These are phyloP conservation scores for Choloepus didactylus DNA, from an alignment of 2,797 vertebrate species.

Conservation along the genomic window DNA sequence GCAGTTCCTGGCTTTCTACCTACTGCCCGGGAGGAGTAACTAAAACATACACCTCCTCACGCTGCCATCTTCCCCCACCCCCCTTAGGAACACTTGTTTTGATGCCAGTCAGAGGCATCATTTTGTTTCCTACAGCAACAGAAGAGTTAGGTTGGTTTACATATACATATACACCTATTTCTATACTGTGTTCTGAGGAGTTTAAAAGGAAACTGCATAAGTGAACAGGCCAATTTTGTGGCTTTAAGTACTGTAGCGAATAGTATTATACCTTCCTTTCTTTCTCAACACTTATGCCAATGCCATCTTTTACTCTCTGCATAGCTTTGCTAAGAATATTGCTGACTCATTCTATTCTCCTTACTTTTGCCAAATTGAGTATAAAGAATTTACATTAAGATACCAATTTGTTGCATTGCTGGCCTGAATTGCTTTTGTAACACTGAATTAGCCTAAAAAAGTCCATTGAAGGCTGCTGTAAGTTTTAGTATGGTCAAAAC, in stretches of 20 bases:
- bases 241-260: not conserved
- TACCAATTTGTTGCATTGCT: conserved; percentile 47
- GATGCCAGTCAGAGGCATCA: not conserved
- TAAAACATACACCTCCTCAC: too few species aligned
- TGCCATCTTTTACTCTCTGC: conserved; percentile 33
- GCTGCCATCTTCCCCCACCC: too few species aligned
- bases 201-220: conserved; percentile 14
- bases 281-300: not conserved
- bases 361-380: conserved; percentile 21
- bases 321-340: conserved; percentile 67
- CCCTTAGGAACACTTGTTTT: not conserved
- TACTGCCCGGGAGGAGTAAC: too few species aligned
- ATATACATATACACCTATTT: not conserved
- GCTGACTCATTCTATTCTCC: conserved; percentile 70
- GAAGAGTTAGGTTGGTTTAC: not conserved
- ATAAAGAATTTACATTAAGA: conserved; percentile 85
- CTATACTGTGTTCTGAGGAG: not conserved
- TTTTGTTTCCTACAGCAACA: not conserved
- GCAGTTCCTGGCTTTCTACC: too few species aligned
- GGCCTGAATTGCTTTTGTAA: conserved; percentile 46
- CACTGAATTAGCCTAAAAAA: conserved; percentile 75
- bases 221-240: not conserved
- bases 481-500: conserved; percentile 45
- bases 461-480: not conserved
- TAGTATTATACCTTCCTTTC: not conserved